Evolutionary conservation across 2,888 invertebrate species (phyloP).

Genomic region (Ornithoptera priamus): DNA sequence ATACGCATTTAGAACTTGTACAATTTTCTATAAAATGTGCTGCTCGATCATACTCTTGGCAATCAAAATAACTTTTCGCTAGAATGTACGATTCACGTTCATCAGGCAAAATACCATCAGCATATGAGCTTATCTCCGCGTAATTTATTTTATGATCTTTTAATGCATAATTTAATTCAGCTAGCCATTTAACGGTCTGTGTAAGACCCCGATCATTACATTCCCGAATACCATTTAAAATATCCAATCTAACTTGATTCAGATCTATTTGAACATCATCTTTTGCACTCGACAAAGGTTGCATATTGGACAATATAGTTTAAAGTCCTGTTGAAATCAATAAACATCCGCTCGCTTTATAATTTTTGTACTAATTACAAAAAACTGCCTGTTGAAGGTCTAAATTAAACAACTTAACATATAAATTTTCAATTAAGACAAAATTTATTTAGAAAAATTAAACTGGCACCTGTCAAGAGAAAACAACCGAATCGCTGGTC

Average conservation of each 20-base stretch:
- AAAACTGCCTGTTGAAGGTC: no score
- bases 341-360: no score
- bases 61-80: conserved; percentile 93
- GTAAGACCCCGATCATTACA: conserved; percentile 89
- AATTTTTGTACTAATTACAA: no score
- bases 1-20: conserved; percentile 85
- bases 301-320: conserved; percentile 43
- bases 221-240: conserved; percentile 76
- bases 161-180: conserved; percentile 90
- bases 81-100: conserved; percentile 87
- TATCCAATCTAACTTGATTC: conserved; percentile 68
- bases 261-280: conserved; percentile 68
- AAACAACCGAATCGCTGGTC: no score
- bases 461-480: no score
- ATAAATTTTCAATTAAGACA: no score
- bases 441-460: no score
- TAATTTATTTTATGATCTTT: conserved; percentile 81
- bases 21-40: conserved; percentile 89
- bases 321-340: not conserved
- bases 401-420: no score
- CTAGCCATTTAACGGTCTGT: conserved; percentile 92
- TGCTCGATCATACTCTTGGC: conserved; percentile 93
- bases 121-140: conserved; percentile 65
- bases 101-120: conserved; percentile 74
- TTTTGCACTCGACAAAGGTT: conserved; percentile 58